These are phyloP conservation scores for Galeopsomyia nigrocyanea DNA, from an alignment of 2,888 invertebrate genomes.

Conservation along the genomic window DNA sequence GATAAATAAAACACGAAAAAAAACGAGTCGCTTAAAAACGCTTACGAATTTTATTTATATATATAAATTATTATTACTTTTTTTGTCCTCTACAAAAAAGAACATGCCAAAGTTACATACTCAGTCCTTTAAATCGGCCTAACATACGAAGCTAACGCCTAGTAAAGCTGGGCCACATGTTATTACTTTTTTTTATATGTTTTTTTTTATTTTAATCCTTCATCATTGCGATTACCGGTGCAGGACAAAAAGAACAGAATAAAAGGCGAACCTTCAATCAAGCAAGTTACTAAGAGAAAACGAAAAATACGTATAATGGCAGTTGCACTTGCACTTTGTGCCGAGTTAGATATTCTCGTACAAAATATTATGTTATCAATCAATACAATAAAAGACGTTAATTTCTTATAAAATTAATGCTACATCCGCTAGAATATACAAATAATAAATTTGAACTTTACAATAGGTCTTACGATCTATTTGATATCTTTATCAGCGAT, in stretches of 20 bases:
- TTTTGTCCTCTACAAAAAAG: conserved; percentile 36
- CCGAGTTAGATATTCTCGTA: conserved; percentile 28
- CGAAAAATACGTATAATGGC: conserved; percentile 38
- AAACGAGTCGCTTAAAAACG: conserved; percentile 38
- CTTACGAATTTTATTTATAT: conserved; percentile 40
- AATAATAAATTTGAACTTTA: too few species aligned
- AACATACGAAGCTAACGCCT: conserved; percentile 36
- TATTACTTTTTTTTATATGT: conserved; percentile 6
- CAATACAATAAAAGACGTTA: conserved; percentile 11
- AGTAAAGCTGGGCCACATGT: conserved; percentile 22
- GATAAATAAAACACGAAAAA: conserved; percentile 43
- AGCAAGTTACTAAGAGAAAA: conserved; percentile 38
- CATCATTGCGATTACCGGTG: conserved; percentile 7
- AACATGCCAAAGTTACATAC: conserved; percentile 39
- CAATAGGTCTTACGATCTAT: too few species aligned
- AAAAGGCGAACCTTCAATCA: conserved; percentile 25
- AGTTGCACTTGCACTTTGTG: conserved; percentile 40
- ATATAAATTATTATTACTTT: conserved; percentile 39
- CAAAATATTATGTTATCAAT: conserved; percentile 21
- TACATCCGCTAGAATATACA: not conserved
- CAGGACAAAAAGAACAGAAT: conserved; percentile 28
- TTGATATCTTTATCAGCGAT: too few species aligned
- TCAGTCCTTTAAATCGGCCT: conserved; percentile 41
- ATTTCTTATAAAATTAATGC: conserved; percentile 31
- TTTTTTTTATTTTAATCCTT: conserved; percentile 11